Evolutionary conservation across 1,140 invertebrate species (phyloP), one percentile per base, ranked within the genome.

Genomic region (Scaptomyza montana): DNA sequence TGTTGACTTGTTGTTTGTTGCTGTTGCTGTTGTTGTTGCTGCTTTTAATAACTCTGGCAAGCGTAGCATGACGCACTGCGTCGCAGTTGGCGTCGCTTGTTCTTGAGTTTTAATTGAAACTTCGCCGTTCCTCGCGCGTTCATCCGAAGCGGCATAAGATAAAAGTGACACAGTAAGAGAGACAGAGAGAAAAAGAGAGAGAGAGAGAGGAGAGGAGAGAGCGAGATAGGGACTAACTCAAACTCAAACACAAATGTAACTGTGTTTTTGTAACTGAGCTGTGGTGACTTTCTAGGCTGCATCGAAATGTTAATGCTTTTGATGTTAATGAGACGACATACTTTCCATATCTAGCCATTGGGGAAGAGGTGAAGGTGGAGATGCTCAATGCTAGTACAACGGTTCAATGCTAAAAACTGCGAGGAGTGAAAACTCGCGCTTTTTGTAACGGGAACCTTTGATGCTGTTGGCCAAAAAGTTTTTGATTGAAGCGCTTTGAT

Each of bases 21-120:
- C 5, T 60, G 55, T 10, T 53, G 61, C 5, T 60, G 55, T 10
- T 53, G 61, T 33, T 56, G 70, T 28, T 62, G 65, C 19, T 74
- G 71, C 62, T 80, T 75, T 78, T 78, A 71, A 78, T 72, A 78
- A 78, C 77, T 77, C 62, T 60, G 49, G 67, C 57, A 74, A 75
- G 57, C 72, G 70, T 80, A 78, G 75, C 78, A 78, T 80, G 78
- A 80, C 75, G 74, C 70, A 66, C 47, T 67, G 56, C 30, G 39
- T 66, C 62, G 33, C 68, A 59, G 55, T 63, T 46, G n/a, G 12
- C 46, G 36, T 47, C 41, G 50, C 41, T 62, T 45, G 76, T 72
- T 80, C 78, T 75, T 67, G 54, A 67, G 63, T 78, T 75, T 78
- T 80, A 75, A 78, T 78, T 78, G 78, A 80, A 80, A 78, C 71